Percentiles rank a stretch among this genome's conserved stretches.
Evolutionary conservation across 2,113 vertebrate genomes (phyloP).

Genomic region (Toxotes chatareus): DNA sequence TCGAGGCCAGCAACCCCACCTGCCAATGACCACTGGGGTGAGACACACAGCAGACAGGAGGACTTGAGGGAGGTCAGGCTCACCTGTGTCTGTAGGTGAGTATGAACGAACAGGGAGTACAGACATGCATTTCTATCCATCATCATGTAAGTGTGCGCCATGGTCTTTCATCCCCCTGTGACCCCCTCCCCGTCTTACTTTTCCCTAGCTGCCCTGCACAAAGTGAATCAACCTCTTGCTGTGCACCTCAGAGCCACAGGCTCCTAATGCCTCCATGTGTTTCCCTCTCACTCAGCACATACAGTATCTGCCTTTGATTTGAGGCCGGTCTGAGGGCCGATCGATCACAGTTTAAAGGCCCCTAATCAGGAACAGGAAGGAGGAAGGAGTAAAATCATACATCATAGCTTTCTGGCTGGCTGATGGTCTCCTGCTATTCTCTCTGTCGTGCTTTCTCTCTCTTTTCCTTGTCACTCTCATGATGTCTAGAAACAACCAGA

Average conservation of each 20-base stretch:
- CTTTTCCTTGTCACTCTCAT: slow-evolving; percentile 22
- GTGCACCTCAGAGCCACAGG: slow-evolving; percentile 70
- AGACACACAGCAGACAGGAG: slow-evolving; percentile 4
- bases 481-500: slow-evolving; percentile 68
- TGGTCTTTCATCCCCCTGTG: slow-evolving; percentile 57
- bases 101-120: slow-evolving; percentile 15
- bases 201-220: slow-evolving; percentile 62
- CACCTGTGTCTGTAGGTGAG: slow-evolving; percentile 23
- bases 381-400: slow-evolving; percentile 77
- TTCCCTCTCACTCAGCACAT: slow-evolving; percentile 75
- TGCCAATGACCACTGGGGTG: slow-evolving; percentile 22
- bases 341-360: slow-evolving; percentile 81
- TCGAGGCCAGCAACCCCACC: slow-evolving; percentile 15
- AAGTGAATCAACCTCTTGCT: slow-evolving; percentile 81
- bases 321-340: slow-evolving; percentile 68
- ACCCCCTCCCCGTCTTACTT: slow-evolving; percentile 14
- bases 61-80: slow-evolving; percentile 34
- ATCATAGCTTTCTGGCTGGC: slow-evolving; percentile 68
- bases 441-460: slow-evolving; percentile 18
- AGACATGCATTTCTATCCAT: slow-evolving; percentile 46
- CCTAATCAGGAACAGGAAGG: slow-evolving; percentile 83
- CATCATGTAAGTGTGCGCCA: slow-evolving; percentile 48
- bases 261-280: slow-evolving; percentile 69
- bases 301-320: slow-evolving; percentile 82
- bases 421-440: slow-evolving; percentile 53